Percentiles rank a stretch among this genome's conserved stretches.
Evolutionary conservation across 2,113 vertebrate genomes (phyloP).

Genomic region (Alouatta palliata): DNA sequence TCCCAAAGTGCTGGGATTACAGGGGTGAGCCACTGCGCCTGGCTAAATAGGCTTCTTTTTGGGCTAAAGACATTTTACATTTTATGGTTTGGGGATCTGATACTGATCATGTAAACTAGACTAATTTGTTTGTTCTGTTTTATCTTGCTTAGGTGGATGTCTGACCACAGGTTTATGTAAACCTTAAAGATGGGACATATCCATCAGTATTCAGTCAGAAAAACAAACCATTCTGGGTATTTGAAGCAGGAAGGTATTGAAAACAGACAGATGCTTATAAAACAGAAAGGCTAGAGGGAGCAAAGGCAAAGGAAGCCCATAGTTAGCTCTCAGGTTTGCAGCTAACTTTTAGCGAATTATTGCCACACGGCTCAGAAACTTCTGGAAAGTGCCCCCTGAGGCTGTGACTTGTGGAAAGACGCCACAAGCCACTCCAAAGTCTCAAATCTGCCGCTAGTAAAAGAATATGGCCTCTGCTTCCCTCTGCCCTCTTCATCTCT

Average conservation of each 20-base stretch:
- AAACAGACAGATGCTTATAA: not conserved
- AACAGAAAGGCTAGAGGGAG: not conserved
- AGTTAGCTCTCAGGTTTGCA: not conserved
- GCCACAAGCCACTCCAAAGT: not conserved
- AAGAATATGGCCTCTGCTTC: not conserved
- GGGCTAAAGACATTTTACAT: not conserved
- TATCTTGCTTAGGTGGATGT: not conserved
- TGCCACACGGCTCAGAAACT: not conserved
- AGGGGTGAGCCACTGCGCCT: too few species aligned
- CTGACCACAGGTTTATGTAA: not conserved
- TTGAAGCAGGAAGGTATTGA: constrained; percentile 3
- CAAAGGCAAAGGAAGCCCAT: not conserved
- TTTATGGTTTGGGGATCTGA: not conserved
- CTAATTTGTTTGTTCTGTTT: not conserved
- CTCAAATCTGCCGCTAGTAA: not conserved
- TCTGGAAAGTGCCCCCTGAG: not conserved
- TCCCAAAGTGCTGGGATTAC: too few species aligned
- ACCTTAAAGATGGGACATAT: not conserved
- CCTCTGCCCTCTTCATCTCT: not conserved
- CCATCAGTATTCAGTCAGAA: not conserved
- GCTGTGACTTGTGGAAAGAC: not conserved
- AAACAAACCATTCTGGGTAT: not conserved
- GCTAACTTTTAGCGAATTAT: not conserved
- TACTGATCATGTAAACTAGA: not conserved
- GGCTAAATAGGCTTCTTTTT: too few species aligned